Percentiles rank a stretch among this genome's conserved stretches.
Conservation (phyloP, 1,140 invertebrate genomes). For the Brachystomella parvula region DNA sequence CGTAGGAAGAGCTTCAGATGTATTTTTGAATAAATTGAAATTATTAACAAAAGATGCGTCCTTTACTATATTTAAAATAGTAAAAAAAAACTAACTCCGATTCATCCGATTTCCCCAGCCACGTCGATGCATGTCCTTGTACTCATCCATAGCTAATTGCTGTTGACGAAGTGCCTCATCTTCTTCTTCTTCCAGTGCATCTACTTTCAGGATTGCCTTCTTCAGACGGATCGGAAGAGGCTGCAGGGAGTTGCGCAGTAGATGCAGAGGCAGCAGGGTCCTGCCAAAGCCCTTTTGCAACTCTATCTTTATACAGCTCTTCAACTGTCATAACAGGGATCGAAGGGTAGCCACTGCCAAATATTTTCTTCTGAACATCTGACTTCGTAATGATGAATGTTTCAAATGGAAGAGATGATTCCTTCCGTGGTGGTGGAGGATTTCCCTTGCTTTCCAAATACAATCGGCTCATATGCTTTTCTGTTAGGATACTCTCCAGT, state of each 20-base stretch:
- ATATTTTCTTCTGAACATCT: slow-evolving; percentile 82
- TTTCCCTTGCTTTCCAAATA: slow-evolving; percentile 59
- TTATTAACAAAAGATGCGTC: too few species aligned
- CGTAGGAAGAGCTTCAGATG: too few species aligned
- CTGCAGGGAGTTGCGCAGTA: slow-evolving; percentile 9
- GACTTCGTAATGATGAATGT: slow-evolving; percentile 90
- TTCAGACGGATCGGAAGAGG: slow-evolving; percentile 32
- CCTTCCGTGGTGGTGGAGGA: not conserved
- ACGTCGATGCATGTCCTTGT: slow-evolving; percentile 77
- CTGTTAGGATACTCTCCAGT: slow-evolving; percentile 47
- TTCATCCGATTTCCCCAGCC: slow-evolving; percentile 84
- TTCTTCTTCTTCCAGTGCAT: slow-evolving; percentile 57
- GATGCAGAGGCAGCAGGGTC: slow-evolving; percentile 10
- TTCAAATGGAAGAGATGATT: slow-evolving; percentile 52
- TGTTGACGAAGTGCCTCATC: slow-evolving; percentile 61
- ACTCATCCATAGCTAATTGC: slow-evolving; percentile 74
- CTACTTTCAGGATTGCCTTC: slow-evolving; percentile 43
- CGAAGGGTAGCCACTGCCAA: slow-evolving; percentile 88
- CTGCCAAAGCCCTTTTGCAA: slow-evolving; percentile 62
- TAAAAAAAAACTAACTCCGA: slow-evolving; percentile 54
- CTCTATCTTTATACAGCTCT: slow-evolving; percentile 88
- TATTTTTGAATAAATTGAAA: too few species aligned
- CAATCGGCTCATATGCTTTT: slow-evolving; percentile 39
- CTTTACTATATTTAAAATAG: too few species aligned
- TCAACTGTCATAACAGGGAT: slow-evolving; percentile 84